Percentiles rank a stretch among this genome's conserved stretches.
phyloP scores from a whole-genome alignment of 2,797 vertebrate genomes.

The Microchirus variegatus region DNA sequence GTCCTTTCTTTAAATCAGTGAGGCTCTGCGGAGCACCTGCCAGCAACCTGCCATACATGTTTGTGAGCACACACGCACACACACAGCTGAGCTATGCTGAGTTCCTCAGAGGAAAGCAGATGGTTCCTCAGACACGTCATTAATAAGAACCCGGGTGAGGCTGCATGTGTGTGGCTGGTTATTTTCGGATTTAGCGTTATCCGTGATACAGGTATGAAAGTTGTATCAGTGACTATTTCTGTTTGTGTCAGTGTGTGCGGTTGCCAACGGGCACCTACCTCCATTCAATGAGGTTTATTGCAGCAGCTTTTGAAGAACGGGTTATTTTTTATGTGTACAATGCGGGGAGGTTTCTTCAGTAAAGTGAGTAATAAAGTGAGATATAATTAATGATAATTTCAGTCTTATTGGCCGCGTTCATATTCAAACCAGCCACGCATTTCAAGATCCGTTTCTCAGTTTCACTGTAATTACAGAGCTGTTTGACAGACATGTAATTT shows the following conservation, averaged over 20 bases:
- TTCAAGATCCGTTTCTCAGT: constrained; percentile 4
- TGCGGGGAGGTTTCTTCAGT: background rate
- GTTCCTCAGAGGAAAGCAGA: constrained; percentile 50
- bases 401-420: background rate
- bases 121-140: constrained; percentile 60
- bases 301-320: constrained; percentile 5
- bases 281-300: constrained; percentile 14
- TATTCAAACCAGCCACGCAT: constrained; percentile 2
- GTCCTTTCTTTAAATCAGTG: constrained; percentile 30
- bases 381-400: background rate
- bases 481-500: constrained; percentile 33
- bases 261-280: constrained; percentile 38
- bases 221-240: constrained; percentile 42
- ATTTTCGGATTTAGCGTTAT: constrained; percentile 61
- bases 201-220: constrained; percentile 68
- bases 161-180: constrained; percentile 53
- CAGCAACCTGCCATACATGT: constrained; percentile 42
- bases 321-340: background rate
- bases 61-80: constrained; percentile 38
- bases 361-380: background rate
- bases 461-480: constrained; percentile 40
- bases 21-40: constrained; percentile 46
- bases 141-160: constrained; percentile 40
- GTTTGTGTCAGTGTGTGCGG: constrained; percentile 21
- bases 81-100: constrained; percentile 39